phyloP scores from a whole-genome alignment of 1,140 invertebrate genomes.

The Drosophila pallidifrons region DNA sequence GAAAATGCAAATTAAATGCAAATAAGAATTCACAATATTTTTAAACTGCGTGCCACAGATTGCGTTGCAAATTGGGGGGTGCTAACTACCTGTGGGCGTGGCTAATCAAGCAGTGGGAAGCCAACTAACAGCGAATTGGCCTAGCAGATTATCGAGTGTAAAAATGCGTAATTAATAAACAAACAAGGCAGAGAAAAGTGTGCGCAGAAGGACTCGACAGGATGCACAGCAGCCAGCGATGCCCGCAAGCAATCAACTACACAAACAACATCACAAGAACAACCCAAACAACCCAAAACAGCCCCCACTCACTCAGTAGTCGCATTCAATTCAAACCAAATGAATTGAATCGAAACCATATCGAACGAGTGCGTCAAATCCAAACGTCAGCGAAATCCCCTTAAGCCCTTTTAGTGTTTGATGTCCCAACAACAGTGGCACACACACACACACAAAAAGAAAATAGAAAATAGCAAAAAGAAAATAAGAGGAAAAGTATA shows the following conservation, averaged over 20 bases:
- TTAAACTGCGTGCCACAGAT: constrained; percentile 55
- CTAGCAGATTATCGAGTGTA: constrained; percentile 11
- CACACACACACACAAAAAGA: neutral
- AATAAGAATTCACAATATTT: constrained; percentile 69
- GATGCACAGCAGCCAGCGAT: constrained; percentile 40
- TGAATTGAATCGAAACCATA: constrained; percentile 73
- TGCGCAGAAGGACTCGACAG: constrained; percentile 31
- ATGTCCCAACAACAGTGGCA: constrained; percentile 37
- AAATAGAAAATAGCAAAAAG: constrained; percentile 8
- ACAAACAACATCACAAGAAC: constrained; percentile 42
- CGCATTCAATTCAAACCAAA: constrained; percentile 63
- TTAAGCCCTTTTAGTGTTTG: constrained; percentile 69
- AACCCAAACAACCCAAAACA: constrained; percentile 31
- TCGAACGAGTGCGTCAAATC: constrained; percentile 39
- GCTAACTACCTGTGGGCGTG: constrained; percentile 44
- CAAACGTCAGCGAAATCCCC: constrained; percentile 48
- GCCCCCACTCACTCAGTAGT: constrained; percentile 44
- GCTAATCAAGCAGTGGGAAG: constrained; percentile 53
- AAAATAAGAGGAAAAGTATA: neutral
- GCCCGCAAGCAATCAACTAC: constrained; percentile 35
- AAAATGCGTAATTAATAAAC: constrained; percentile 75
- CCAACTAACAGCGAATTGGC: constrained; percentile 22
- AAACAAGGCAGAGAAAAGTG: constrained; percentile 45
- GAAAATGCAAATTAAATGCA: constrained; percentile 81
- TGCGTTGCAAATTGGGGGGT: constrained; percentile 15